These are phyloP conservation scores for Gerris lacustris DNA, from an alignment of 2,888 invertebrate genomes.

Conservation along the genomic window DNA sequence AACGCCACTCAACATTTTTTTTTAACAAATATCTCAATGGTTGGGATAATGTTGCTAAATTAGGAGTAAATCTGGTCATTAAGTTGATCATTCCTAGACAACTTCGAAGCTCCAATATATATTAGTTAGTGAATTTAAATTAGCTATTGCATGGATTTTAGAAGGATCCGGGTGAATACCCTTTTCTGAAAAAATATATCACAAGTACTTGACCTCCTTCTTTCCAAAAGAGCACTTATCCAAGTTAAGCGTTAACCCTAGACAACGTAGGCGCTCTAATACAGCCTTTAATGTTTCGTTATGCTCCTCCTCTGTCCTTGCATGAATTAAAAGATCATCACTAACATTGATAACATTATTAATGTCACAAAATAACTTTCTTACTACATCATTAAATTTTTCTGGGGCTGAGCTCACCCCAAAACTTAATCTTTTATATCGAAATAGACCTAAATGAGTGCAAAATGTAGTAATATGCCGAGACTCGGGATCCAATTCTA, in stretches of 20 bases:
- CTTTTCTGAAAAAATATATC: conserved; percentile 7
- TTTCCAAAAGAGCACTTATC: conserved; percentile 7
- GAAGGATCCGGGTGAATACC: conserved; percentile 10
- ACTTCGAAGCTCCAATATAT: background rate
- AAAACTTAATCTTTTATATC: conserved; percentile 14
- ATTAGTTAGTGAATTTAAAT: background rate
- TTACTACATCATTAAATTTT: conserved; percentile 7
- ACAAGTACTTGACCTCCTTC: background rate
- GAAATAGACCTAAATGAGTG: conserved; percentile 9
- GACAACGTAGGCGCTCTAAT: background rate
- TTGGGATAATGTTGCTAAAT: background rate
- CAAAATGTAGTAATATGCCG: conserved; percentile 12
- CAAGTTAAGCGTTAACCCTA: conserved; percentile 7
- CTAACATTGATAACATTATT: conserved; percentile 13
- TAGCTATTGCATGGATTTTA: conserved; percentile 4
- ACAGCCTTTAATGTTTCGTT: background rate
- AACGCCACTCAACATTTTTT: background rate
- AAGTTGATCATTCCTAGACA: background rate
- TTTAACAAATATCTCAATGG: background rate
- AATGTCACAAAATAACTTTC: conserved; percentile 7
- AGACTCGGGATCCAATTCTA: conserved; percentile 10
- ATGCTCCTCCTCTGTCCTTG: conserved; percentile 7
- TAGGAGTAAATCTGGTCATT: background rate
- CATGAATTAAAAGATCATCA: conserved; percentile 9
- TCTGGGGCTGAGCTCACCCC: conserved; percentile 11